A percentile compares a stretch with the other conserved stretches of the same genome.
phyloP scores from a whole-genome alignment of 1,140 invertebrate species.

The Goniozus legneri region DNA sequence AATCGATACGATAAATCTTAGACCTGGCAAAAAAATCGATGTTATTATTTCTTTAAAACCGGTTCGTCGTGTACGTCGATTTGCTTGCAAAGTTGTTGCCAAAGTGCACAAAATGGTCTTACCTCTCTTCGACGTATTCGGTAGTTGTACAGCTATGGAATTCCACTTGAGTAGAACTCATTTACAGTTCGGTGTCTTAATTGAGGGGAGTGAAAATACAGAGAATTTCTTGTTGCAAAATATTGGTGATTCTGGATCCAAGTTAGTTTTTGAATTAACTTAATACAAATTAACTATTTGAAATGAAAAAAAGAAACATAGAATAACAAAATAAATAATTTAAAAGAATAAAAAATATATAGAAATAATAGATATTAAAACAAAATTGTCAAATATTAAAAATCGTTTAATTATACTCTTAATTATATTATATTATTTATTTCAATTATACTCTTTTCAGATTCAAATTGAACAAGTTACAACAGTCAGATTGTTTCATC shows the following conservation, averaged over 20 bases:
- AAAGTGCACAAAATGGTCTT: slow-evolving; percentile 16
- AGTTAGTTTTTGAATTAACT: slow-evolving; percentile 24
- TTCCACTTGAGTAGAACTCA: slow-evolving; percentile 37
- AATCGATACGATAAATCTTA: not conserved
- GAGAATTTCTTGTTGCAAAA: slow-evolving; percentile 40
- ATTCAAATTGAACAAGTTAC: slow-evolving; percentile 41
- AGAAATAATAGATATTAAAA: too few relatives aligned
- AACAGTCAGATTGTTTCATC: slow-evolving; percentile 27
- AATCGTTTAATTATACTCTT: too few relatives aligned
- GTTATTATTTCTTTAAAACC: slow-evolving; percentile 39
- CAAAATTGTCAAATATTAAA: too few relatives aligned
- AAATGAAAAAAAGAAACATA: too few relatives aligned
- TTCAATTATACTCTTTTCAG: slow-evolving; percentile 21
- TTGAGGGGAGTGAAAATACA: slow-evolving; percentile 27
- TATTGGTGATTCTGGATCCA: slow-evolving; percentile 46
- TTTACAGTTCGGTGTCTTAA: slow-evolving; percentile 39
- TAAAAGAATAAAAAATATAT: too few relatives aligned
- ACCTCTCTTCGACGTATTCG: slow-evolving; percentile 39
- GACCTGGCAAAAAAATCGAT: slow-evolving; percentile 27
- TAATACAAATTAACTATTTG: too few relatives aligned
- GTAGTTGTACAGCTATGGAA: slow-evolving; percentile 34
- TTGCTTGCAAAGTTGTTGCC: slow-evolving; percentile 31
- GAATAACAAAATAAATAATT: too few relatives aligned
- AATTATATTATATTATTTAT: too few relatives aligned
- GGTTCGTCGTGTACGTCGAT: slow-evolving; percentile 23